Conservation (phyloP, 1,140 invertebrate genomes). For the Mycetomoellerius zeteki region DNA sequence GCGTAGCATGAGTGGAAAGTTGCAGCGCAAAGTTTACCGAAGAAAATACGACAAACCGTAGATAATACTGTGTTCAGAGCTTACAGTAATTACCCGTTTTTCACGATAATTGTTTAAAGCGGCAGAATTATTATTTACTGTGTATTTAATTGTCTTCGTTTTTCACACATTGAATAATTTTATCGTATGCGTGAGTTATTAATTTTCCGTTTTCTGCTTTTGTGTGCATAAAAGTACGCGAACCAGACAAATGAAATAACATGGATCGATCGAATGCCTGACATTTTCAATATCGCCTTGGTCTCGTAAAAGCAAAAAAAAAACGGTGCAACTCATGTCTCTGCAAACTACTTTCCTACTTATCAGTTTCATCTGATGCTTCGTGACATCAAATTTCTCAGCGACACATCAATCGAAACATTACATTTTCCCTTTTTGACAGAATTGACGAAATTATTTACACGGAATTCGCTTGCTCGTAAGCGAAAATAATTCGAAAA, state of each 20-base stretch:
- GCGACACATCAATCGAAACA: background rate
- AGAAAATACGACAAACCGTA: background rate
- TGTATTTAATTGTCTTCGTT: background rate
- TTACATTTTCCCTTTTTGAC: background rate
- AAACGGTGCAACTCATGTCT: background rate
- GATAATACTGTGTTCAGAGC: background rate
- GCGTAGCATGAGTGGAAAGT: background rate
- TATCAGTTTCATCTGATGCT: constrained; percentile 15
- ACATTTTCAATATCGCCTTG: constrained; percentile 33
- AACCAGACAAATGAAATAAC: background rate
- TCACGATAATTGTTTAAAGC: background rate
- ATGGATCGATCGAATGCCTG: background rate
- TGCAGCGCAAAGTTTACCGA: constrained; percentile 14
- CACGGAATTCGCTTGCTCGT: background rate
- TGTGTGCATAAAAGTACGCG: background rate
- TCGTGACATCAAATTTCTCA: background rate
- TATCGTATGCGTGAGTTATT: background rate
- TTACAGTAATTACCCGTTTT: constrained; percentile 13
- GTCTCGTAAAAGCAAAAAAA: constrained; percentile 28
- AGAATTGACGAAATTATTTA: background rate
- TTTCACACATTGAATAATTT: background rate
- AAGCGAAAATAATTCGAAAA: too few relatives aligned
- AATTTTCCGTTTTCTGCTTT: background rate
- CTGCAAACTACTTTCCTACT: constrained; percentile 14
- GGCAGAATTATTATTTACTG: background rate